Evolutionary conservation across 1,140 invertebrate genomes (phyloP).

Genomic region (Adelges cooleyi): DNA sequence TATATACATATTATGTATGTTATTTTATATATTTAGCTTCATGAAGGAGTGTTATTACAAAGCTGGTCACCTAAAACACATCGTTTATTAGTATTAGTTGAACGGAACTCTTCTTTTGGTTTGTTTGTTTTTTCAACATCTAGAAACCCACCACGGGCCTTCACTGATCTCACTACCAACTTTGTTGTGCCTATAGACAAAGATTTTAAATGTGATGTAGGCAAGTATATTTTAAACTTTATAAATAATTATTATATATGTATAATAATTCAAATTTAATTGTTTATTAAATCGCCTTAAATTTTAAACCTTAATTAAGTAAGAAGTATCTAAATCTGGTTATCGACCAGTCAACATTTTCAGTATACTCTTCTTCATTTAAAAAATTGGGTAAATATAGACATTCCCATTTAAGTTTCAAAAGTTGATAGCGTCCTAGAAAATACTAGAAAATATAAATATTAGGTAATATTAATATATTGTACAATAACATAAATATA

Average conservation of each 20-base stretch:
- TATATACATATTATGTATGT: constrained; percentile 8
- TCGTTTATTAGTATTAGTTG: constrained; percentile 52
- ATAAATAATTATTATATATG: background rate
- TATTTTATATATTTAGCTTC: constrained; percentile 36
- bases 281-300: background rate
- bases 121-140: constrained; percentile 51
- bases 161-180: constrained; percentile 59
- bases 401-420: too few species aligned
- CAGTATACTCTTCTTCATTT: too few species aligned
- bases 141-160: constrained; percentile 48
- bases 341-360: too few species aligned
- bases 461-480: too few species aligned
- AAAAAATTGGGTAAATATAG: too few species aligned
- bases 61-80: constrained; percentile 42
- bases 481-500: too few species aligned
- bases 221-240: constrained; percentile 37
- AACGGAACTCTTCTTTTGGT: constrained; percentile 49
- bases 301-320: background rate
- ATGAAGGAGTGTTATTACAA: constrained; percentile 45
- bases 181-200: constrained; percentile 60
- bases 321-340: too few species aligned
- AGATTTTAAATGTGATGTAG: constrained; percentile 62
- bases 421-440: too few species aligned
- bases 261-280: background rate
- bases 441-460: background rate